Base-by-base conservation (phyloP, 2,888 invertebrate species). In the Aporophyla nigra region DNA sequence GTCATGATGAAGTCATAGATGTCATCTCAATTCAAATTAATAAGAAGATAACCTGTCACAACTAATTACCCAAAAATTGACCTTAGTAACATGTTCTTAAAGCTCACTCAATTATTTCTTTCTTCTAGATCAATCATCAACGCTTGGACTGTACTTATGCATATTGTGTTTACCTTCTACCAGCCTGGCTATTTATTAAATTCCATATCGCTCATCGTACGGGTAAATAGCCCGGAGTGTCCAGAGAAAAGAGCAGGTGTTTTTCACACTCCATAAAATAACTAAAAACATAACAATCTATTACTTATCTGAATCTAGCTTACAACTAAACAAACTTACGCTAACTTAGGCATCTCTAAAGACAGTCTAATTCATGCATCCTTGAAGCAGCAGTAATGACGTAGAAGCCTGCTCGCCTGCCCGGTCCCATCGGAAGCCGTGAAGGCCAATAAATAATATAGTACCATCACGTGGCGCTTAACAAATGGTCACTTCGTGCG, bases 401-500 rank as follows among this genome's bases (percentile, higher is more conserved):
- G 81, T 78, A 86, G 80, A 79, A 76, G 77, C 73, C 83, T 78
- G 70, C 54, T 73, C 51, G 59, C 54, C 83, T 87, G 75, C 87
- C 78, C 82, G 58, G 70, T 67, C 66, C 78, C 88, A 85, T 90
- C 88, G 92, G 92, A 91, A 92, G 91, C 91, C 88, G 87, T 83
- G 87, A 87, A 90, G 90, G 90, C 90, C 90, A 91, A 94, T 95
- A 94, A 95, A 94, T 94, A 93, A 93, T 91, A 90, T 90, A 93
- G 92, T 93, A 92, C 90, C 93, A 93, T 92, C 93, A 93, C 90
- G 93, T 95, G 95, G 94, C 93, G 93, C 93, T 92, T 94, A 92
- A 95, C 93, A 94, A 95, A 95, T 95, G 94, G 92, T 87, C 86
- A 82, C 88, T 90, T 92, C 94, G 94, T 95, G 95, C 94, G 90